Base-by-base conservation (phyloP, 2,113 vertebrate genomes). In the Synchiropus splendidus region DNA sequence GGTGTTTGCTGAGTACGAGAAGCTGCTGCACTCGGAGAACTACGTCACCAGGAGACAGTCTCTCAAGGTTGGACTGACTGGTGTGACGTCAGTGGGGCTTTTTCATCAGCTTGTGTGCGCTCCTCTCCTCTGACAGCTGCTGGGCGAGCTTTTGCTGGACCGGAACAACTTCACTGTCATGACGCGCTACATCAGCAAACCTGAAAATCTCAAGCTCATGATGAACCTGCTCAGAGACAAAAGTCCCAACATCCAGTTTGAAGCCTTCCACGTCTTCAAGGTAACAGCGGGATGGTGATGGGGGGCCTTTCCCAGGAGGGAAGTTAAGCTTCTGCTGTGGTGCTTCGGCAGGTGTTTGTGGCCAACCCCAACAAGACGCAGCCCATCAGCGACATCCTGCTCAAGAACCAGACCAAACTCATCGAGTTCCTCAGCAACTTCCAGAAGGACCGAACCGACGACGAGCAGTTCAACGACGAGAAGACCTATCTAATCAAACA, bases 401-500 rank as follows among this genome's bases (percentile, higher is more conserved):
- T 97, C 67, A 97, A 97, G 88, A 97, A 97, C 83, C 93, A 97
- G 85, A 86, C 88, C 83, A 97, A 97, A 64, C 89, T 97, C 41
- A 94, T 94, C 61, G 93, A 97, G 78, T 97, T 97, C 83, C 83
- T 97, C 81, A 91, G 89, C 88, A 91, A 90, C 85, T 97, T 97
- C 80, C 92, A 96, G 85, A 92, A 90, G 62, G 92, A 95, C 67
- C 89, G 92, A 75, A 89, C 90, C 21, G 92, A 97, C 58, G 93
- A 96, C 12, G 93, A 97, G 84, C 93, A 96, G 71, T 98, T 96
- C 82, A 92, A 92, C 35, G 92, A 96, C n/a, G 93, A 97, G 88
- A 97, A 98, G 86, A 97, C 91, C 66, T 97, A 97, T 81, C 80
- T 97, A 84, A 91, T 96, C 72, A 97, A 97, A 89, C 92, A 97